Conservation (phyloP, 2,113 vertebrate species). For the Crotalus viridis region DNA sequence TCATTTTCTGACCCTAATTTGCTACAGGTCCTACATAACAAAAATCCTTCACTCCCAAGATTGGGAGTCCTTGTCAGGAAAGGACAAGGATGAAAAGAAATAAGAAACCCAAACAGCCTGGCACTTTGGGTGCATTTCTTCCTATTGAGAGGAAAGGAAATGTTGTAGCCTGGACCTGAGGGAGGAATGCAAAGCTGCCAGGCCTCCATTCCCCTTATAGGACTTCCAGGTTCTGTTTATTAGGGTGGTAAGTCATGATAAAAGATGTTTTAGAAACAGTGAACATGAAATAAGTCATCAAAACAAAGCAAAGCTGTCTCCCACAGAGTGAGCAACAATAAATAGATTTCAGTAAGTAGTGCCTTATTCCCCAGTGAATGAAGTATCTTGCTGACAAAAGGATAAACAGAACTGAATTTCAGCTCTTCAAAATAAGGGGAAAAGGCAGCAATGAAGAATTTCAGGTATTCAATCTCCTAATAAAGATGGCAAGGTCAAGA, state of each 20-base stretch:
- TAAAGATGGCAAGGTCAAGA: conserved; percentile 20
- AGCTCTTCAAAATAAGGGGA: conserved; percentile 50
- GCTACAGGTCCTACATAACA: background rate
- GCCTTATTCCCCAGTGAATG: background rate
- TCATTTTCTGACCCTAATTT: background rate
- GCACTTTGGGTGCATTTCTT: background rate
- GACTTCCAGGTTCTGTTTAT: background rate
- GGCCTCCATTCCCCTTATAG: background rate
- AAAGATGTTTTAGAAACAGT: background rate
- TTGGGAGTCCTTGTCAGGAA: background rate
- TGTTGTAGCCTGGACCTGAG: background rate
- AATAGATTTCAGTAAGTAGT: background rate
- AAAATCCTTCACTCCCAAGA: background rate
- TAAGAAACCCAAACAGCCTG: background rate
- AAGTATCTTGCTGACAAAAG: background rate
- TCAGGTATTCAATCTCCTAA: conserved; percentile 45
- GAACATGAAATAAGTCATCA: background rate
- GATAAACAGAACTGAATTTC: conserved; percentile 23
- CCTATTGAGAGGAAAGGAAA: background rate
- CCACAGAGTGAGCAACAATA: background rate
- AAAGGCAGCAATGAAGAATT: conserved; percentile 44
- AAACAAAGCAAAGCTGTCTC: background rate
- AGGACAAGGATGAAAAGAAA: background rate
- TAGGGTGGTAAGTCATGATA: background rate
- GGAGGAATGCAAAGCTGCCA: background rate